Conservation (phyloP, 2,888 invertebrate genomes). For the Eumerus sabulonum region DNA sequence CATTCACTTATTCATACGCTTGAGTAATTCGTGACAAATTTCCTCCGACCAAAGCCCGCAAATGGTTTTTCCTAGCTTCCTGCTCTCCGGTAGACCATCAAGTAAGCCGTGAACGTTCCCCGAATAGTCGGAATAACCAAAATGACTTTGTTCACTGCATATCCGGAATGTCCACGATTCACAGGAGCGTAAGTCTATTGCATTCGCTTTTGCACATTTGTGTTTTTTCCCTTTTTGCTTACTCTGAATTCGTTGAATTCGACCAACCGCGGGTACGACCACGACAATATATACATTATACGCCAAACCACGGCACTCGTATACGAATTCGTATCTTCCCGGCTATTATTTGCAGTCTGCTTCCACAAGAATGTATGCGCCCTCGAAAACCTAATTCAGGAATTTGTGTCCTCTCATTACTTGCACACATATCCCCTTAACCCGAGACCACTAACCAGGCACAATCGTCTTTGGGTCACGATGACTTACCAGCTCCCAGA, state of each 20-base stretch:
- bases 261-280: slow-evolving; percentile 34
- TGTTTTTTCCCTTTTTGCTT: too few relatives aligned
- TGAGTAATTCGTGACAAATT: too few relatives aligned
- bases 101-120: slow-evolving; percentile 34
- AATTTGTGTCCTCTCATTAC: slow-evolving; percentile 59
- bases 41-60: too few relatives aligned
- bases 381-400: slow-evolving; percentile 50
- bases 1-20: too few relatives aligned
- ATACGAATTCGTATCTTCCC: slow-evolving; percentile 1
- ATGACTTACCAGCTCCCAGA: background rate
- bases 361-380: slow-evolving; percentile 9
- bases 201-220: background rate
- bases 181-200: slow-evolving; percentile 30
- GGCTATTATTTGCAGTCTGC: slow-evolving; percentile 55
- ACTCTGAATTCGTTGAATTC: slow-evolving; percentile 34
- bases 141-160: slow-evolving; percentile 12
- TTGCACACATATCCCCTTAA: slow-evolving; percentile 39
- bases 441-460: slow-evolving; percentile 19
- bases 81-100: too few relatives aligned
- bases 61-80: too few relatives aligned
- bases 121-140: slow-evolving; percentile 13
- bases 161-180: slow-evolving; percentile 36
- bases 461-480: slow-evolving; percentile 38
- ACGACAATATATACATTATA: slow-evolving; percentile 40
- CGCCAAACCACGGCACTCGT: slow-evolving; percentile 29